Conservation (phyloP, 2,888 invertebrate genomes). For the Thera britannica region DNA sequence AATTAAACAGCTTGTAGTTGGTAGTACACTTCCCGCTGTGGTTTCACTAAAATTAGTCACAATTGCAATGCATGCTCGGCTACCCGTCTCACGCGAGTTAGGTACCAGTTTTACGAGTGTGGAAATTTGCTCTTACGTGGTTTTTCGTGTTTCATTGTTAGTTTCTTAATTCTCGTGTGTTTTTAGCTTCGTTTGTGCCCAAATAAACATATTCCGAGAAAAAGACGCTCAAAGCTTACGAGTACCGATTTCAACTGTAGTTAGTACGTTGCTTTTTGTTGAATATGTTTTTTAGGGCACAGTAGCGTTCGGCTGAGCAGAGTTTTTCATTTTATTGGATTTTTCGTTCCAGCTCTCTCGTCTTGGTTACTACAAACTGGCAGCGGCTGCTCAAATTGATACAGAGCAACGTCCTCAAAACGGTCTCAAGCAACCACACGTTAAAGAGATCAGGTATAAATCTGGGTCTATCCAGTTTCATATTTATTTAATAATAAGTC, state of each 20-base stretch:
- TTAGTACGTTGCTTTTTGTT: background rate
- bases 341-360: constrained; percentile 84
- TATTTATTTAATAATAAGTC: no score
- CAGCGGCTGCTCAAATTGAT: constrained; percentile 75
- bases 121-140: constrained; percentile 2
- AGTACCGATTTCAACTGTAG: background rate
- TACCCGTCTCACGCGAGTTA: constrained; percentile 14
- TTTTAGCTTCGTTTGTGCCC: background rate
- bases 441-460: constrained; percentile 71
- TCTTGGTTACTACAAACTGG: constrained; percentile 87
- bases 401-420: constrained; percentile 74
- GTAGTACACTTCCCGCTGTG: constrained; percentile 17
- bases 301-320: background rate
- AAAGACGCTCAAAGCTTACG: background rate
- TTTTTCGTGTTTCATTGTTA: constrained; percentile 1
- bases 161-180: constrained; percentile 2
- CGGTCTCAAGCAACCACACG: constrained; percentile 71
- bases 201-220: constrained; percentile 11
- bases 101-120: background rate
- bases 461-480: background rate
- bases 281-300: constrained; percentile 6
- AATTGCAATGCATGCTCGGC: constrained; percentile 22
- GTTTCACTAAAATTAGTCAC: constrained; percentile 24
- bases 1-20: constrained; percentile 17
- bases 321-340: background rate